Evolutionary conservation across 1,140 invertebrate genomes (phyloP), one percentile per base, ranked within the genome.

Genomic region (Hestina assimilis): DNA sequence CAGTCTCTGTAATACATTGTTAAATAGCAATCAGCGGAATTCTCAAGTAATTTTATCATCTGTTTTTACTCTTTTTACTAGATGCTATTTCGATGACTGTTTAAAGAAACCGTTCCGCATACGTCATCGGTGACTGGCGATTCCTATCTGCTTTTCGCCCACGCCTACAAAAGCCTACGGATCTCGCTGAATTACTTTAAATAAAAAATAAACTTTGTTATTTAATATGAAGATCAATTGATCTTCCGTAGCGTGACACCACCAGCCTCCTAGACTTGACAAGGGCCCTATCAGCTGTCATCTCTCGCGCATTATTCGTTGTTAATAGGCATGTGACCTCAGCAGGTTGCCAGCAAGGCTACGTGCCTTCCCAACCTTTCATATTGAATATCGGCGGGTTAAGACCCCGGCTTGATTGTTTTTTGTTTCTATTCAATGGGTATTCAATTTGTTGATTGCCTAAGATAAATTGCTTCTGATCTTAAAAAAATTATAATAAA

Each of bases 251-350:
- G 38, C 48, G 15, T 33, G 33, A 19, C 15, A 19, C 33, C 15
- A 9, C 19, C 33, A 38, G 33, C 33, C 33, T 38, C 33, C 29
- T 33, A 48, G 45, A 33, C 45, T 63, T 66, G 59, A 57, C 59
- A 57, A n/a, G 31, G 58, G 46, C 48, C 42, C 57, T 75, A 72
- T 75, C 77, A 57, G 61, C 74, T 81, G 79, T 86, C 83, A 82
- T 79, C 73, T 75, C 38, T 41, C 58, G 63, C 60, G 72, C 60
- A 82, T 83, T 81, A 76, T 79, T 60, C 51, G 59, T 55, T 48
- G 51, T 62, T 62, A 58, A 72, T 72, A 75, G 82, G 75, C 73
- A 62, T 60, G 61, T 59, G 72, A 67, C 82, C 80, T 83, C 68
- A 62, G 59, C 60, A 67, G 63, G 55, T 60, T 63, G 59, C 31